Evolutionary conservation across 1,140 invertebrate genomes (phyloP).

Genomic region (Drosophila kohkoa): DNA sequence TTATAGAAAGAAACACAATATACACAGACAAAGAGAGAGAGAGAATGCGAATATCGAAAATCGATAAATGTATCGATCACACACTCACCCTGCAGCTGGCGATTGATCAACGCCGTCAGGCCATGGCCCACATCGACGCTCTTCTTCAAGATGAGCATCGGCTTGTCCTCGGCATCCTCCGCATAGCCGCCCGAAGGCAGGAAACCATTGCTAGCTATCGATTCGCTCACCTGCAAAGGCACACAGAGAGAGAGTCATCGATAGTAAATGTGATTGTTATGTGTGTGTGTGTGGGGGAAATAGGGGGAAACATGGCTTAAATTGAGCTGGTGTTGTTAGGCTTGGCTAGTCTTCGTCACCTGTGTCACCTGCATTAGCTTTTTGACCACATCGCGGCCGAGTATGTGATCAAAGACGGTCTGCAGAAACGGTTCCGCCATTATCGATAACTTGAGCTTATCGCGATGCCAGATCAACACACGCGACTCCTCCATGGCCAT

Average conservation of each 20-base stretch:
- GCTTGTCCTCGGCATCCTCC: conserved; percentile 90
- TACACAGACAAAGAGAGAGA: conserved; percentile 8
- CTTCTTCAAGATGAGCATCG: conserved; percentile 91
- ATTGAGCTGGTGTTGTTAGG: not conserved
- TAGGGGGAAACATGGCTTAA: not conserved
- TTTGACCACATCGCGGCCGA: conserved; percentile 95
- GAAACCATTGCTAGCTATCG: conserved; percentile 91
- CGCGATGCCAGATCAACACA: conserved; percentile 94
- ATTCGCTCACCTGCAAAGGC: conserved; percentile 89
- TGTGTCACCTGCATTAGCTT: conserved; percentile 93
- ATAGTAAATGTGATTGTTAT: not conserved
- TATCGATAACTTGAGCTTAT: conserved; percentile 93
- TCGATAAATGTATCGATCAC: conserved; percentile 7
- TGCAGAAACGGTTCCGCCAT: conserved; percentile 93
- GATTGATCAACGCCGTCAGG: conserved; percentile 90
- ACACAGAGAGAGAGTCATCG: not conserved
- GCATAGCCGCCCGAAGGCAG: conserved; percentile 88
- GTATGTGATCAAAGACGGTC: conserved; percentile 94
- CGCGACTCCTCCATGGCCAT: conserved; percentile 95
- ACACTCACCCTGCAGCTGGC: conserved; percentile 90
- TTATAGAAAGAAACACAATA: not conserved
- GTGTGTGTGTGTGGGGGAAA: too few relatives aligned
- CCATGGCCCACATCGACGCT: conserved; percentile 89
- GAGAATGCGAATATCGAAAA: conserved; percentile 3
- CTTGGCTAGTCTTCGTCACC: conserved; percentile 45